Evolutionary conservation across 1,140 invertebrate species (phyloP), one percentile per base, ranked within the genome.

Genomic region (Ectropis grisescens): DNA sequence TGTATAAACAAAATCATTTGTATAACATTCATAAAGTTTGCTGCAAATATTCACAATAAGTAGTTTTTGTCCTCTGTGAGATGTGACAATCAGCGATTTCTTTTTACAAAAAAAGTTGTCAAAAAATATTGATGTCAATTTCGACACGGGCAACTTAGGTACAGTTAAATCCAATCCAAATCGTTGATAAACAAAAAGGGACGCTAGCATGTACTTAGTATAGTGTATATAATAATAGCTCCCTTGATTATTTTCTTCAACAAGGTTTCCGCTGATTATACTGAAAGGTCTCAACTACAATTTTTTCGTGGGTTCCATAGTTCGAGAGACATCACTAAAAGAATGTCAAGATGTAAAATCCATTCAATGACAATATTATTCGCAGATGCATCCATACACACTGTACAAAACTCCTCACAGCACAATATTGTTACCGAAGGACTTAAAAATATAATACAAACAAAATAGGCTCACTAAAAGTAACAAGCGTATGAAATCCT

Each of bases 401-500:
- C 50, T 44, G 39, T 50, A 50, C 47, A 50, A 53, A 48, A 58
- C 40, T 41, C 29, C 48, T 52, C 56, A 62, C 44, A 53, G 58
- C 52, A 62, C 54, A 61, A n/a, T 57, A 58, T 60, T 56, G 58
- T 57, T 52, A 61, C 41, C 49, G 61, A 62, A 52, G 49, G 59
- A 54, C 37, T 60, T 61, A 75, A 58, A 41, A 67, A 58, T 74
- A 71, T 69, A 71, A 75, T 79, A 79, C 69, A 79, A 60, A 59
- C 61, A 68, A 41, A 60, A 61, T 64, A 61, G 69, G 68, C 61
- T 79, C 62, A 70, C 75, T 76, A 80, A 80, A 58, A 74, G 47
- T 80, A 80, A 67, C n/a, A 80, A 80, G 75, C 75, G 75, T 76
- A 80, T 76, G 58, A 70, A 58, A 64, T 66, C 62, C 71, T 76